phyloP scores from a whole-genome alignment of 2,797 vertebrate genomes.

The Chelidonichthys spinosus region DNA sequence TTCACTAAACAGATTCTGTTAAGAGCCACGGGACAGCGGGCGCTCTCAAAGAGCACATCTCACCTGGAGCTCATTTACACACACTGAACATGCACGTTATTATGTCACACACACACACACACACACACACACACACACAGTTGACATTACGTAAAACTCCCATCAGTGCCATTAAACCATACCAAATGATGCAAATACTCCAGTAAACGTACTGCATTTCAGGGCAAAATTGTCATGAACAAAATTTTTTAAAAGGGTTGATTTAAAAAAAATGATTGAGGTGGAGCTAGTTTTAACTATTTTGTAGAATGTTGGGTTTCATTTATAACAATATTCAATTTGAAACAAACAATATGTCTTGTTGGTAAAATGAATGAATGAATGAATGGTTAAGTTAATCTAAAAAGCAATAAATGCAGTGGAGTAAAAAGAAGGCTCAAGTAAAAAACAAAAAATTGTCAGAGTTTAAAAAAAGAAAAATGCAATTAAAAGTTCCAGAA shows the following conservation, averaged over 20 bases:
- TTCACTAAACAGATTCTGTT: slow-evolving; percentile 61
- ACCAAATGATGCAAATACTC: neutral
- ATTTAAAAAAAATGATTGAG: too few species aligned
- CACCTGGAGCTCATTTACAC: slow-evolving; percentile 30
- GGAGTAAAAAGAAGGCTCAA: neutral
- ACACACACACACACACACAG: slow-evolving; percentile 12
- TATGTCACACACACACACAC: slow-evolving; percentile 12
- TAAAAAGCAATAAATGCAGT: neutral
- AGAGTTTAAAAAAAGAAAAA: neutral
- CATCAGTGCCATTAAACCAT: slow-evolving; percentile 12
- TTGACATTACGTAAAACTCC: too few species aligned
- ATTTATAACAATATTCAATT: neutral
- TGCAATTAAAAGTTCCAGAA: slow-evolving; percentile 15
- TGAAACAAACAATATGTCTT: neutral
- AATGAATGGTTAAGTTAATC: neutral
- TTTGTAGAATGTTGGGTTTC: neutral
- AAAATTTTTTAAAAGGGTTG: neutral
- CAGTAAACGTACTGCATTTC: neutral
- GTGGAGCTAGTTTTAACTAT: neutral
- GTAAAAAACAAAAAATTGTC: neutral
- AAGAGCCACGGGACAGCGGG: slow-evolving; percentile 30
- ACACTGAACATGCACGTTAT: slow-evolving; percentile 2
- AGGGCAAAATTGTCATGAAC: neutral
- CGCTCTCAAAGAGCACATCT: slow-evolving; percentile 26
- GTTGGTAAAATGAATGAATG: neutral